These are phyloP conservation scores for Candidula unifasciata DNA, from an alignment of 2,888 invertebrate genomes.

Conservation along the genomic window DNA sequence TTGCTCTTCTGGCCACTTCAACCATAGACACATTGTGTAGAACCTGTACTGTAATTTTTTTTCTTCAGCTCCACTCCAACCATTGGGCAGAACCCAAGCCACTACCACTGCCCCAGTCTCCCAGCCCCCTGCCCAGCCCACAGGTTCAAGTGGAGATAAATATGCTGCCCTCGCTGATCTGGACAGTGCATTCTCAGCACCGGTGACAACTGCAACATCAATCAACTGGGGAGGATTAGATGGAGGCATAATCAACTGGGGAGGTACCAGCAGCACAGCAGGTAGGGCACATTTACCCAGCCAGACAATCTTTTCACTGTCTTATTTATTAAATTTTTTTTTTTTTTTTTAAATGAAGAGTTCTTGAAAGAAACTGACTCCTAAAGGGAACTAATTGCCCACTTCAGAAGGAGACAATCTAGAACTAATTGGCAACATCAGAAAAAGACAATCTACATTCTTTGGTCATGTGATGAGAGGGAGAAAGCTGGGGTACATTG, in stretches of 20 bases:
- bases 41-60: not conserved
- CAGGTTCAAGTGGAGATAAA: constrained; percentile 82
- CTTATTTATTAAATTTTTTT: no score
- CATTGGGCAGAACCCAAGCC: constrained; percentile 49
- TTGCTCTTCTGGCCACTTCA: no score
- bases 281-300: not conserved
- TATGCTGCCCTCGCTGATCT: constrained; percentile 97
- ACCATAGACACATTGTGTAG: no score
- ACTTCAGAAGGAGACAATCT: no score
- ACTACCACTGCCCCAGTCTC: constrained; percentile 40
- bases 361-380: no score
- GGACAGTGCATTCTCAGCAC: constrained; percentile 82
- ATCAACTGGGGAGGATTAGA: constrained; percentile 53
- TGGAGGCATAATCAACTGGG: constrained; percentile 62
- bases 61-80: constrained; percentile 63
- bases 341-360: no score
- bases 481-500: no score
- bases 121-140: constrained; percentile 43
- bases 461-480: no score
- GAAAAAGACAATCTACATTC: no score
- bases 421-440: no score
- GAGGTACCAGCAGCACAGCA: constrained; percentile 52
- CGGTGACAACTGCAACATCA: constrained; percentile 46
- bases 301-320: no score
- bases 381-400: no score